Conservation (phyloP, 2,113 vertebrate species). For the Rhynchomys soricoides region DNA sequence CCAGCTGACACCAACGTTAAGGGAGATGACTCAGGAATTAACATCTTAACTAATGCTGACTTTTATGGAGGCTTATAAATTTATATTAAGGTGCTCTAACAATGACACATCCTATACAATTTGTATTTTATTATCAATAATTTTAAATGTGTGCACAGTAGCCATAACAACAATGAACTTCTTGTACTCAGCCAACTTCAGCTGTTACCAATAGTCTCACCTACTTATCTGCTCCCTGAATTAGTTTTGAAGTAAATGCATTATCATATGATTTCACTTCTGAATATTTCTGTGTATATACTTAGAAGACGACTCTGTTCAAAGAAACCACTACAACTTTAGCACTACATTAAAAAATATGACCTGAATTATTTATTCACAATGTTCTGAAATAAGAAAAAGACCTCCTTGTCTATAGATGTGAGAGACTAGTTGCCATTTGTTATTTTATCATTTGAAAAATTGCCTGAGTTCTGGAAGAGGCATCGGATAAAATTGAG, state of each 20-base stretch:
- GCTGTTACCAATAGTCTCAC: not conserved
- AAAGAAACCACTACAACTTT: not conserved
- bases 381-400: constrained; percentile 25
- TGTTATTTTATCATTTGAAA: constrained; percentile 47
- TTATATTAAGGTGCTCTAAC: not conserved
- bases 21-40: not conserved
- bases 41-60: not conserved
- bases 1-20: not conserved
- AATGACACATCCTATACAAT: not conserved
- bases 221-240: not conserved
- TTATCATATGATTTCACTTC: not conserved
- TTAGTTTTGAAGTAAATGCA: not conserved
- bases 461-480: constrained; percentile 42
- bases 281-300: not conserved
- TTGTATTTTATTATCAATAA: constrained; percentile 5
- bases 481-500: constrained; percentile 70
- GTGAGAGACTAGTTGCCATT: not conserved
- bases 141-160: not conserved
- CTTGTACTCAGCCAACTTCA: not conserved
- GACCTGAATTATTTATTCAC: not conserved
- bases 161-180: not conserved
- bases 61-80: constrained; percentile 25
- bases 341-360: not conserved
- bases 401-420: not conserved
- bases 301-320: constrained; percentile 5